A percentile compares a stretch with the other conserved stretches of the same genome.
Evolutionary conservation across 2,797 vertebrate genomes (phyloP).

Genomic region (Echeneis naucrates): DNA sequence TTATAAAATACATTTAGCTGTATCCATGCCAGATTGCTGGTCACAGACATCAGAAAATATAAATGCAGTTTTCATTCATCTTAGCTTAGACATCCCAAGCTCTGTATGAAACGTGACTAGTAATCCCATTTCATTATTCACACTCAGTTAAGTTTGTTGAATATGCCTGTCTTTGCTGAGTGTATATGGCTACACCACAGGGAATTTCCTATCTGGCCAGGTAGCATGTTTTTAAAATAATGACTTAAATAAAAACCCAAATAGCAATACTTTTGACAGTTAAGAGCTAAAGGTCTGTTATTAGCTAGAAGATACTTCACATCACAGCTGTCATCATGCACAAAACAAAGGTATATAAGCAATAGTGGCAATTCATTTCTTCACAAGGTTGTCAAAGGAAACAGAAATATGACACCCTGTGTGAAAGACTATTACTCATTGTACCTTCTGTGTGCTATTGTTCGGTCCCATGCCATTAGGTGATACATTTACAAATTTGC

Average conservation of each 20-base stretch:
- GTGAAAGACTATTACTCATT: slow-evolving; percentile 56
- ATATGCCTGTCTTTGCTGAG: slow-evolving; percentile 61
- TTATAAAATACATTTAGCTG: slow-evolving; percentile 18
- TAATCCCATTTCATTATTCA: slow-evolving; percentile 65
- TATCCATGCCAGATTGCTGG: slow-evolving; percentile 2
- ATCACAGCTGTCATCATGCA: slow-evolving; percentile 48
- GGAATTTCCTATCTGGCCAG: slow-evolving; percentile 75
- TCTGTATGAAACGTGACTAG: slow-evolving; percentile 52
- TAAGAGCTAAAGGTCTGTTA: slow-evolving; percentile 69
- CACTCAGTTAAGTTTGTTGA: slow-evolving; percentile 54
- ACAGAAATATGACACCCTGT: slow-evolving; percentile 62
- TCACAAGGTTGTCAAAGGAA: slow-evolving; percentile 52
- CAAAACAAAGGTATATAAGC: slow-evolving; percentile 51
- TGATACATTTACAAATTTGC: slow-evolving; percentile 49
- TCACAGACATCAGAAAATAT: slow-evolving; percentile 25
- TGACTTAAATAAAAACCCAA: slow-evolving; percentile 74
- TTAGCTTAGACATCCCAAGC: slow-evolving; percentile 9
- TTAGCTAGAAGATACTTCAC: slow-evolving; percentile 66
- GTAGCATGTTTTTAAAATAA: slow-evolving; percentile 79
- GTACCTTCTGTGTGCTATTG: slow-evolving; percentile 35
- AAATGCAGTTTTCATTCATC: slow-evolving; percentile 47
- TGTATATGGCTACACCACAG: slow-evolving; percentile 66
- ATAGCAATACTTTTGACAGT: slow-evolving; percentile 75
- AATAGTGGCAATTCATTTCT: slow-evolving; percentile 52
- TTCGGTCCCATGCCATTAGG: slow-evolving; percentile 47